Base-by-base conservation (phyloP, 2,888 invertebrate genomes). In the Ellobium chinense region DNA sequence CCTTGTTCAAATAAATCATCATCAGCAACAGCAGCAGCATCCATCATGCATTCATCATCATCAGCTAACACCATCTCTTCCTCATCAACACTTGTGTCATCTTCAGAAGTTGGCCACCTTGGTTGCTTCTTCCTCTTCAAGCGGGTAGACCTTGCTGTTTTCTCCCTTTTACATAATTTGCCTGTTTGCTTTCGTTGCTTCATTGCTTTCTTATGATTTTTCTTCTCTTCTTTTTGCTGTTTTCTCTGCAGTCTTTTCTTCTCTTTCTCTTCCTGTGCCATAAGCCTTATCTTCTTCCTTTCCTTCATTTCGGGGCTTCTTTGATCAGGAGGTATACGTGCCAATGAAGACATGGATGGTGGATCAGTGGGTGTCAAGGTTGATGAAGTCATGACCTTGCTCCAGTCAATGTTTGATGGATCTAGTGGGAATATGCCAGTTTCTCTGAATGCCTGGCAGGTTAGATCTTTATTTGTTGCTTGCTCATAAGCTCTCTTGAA, bases 401-500 rank as follows among this genome's bases (percentile, higher is more conserved):
- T 14, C 70, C 39, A 70, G 2, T 46, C 46, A 39, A 70, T 21
- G 18, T 18, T 46, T 5, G 2, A 27, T 3, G 54, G 54, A 24
- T 70, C 70, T 2, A 58, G 31, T 3, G 73, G 73, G 24, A 29
- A 73, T 9, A 73, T 27, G 9, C 34, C 73, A 73, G 58, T 58
- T 46, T 24, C 31, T n/a, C 21, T 56, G 54, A 73, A 73, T 14
- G 58, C 73, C 9, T 73, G 21, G 7, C 5, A 21, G 9, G 9
- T 4, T 3, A 56, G 36, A 56, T 21, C 9, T 58, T 34, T 73
- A 2, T n/a, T 18, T 4, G 36, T 58, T 2, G 34, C 34, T 29
- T 65, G 5, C 12, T 73, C 60, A 58, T 73, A 73, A 2, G 73
- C 73, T n/a, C 18, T 21, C 29, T 73, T 73, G 31, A 73, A 73